These are phyloP conservation scores for Brachionus rotundiformis DNA, from an alignment of 1,140 invertebrate species.

Conservation along the genomic window DNA sequence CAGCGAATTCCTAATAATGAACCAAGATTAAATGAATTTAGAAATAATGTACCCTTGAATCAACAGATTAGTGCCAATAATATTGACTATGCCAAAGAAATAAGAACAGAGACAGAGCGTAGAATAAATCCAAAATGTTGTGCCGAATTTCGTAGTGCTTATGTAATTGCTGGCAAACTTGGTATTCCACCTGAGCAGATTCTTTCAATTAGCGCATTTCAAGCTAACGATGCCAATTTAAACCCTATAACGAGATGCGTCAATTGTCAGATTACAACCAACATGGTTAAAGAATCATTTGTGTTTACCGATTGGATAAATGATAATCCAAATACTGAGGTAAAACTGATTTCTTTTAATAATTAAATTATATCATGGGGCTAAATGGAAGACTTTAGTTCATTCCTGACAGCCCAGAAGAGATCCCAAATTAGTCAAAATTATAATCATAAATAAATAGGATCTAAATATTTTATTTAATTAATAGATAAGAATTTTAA, in stretches of 20 bases:
- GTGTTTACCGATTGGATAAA: conserved; percentile 10
- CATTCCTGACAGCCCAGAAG: too few species aligned
- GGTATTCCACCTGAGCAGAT: not conserved
- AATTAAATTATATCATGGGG: too few species aligned
- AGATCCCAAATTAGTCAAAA: too few species aligned
- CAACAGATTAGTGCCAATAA: not conserved
- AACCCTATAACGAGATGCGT: not conserved
- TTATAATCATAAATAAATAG: too few species aligned
- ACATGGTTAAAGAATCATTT: conserved; percentile 3
- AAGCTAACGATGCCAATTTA: not conserved
- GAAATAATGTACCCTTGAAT: not conserved
- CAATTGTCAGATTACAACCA: conserved; percentile 5
- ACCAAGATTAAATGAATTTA: not conserved
- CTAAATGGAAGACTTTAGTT: too few species aligned
- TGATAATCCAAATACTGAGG: not conserved
- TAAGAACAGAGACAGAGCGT: not conserved
- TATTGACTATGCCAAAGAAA: not conserved
- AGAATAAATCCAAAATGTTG: not conserved
- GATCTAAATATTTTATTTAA: too few species aligned
- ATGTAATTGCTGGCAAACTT: not conserved
- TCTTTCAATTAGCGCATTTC: conserved; percentile 20
- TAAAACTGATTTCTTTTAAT: too few species aligned
- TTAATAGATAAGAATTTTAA: too few species aligned
- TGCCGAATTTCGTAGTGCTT: conserved; percentile 19
- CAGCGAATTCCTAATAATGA: not conserved